Evolutionary conservation across 2,113 vertebrate species (phyloP), one percentile per base, ranked within the genome.

Genomic region (Sebastes schlegelii): DNA sequence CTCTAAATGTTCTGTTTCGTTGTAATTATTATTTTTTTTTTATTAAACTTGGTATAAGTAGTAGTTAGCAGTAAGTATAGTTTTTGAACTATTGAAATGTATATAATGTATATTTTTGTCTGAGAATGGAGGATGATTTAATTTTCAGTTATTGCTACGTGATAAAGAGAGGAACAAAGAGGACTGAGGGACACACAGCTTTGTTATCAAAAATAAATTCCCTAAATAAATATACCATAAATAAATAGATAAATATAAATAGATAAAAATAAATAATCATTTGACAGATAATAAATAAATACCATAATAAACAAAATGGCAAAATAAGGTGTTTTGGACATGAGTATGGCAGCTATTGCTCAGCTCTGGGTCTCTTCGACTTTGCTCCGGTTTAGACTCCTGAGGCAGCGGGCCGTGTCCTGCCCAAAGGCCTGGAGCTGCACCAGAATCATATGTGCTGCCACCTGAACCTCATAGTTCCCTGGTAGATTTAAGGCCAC

Each of bases 371-470:
- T 45, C 17, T 90, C 82, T 4, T 84, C 84, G 2, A 86, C 69
- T 0, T 62, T 58, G 60, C 26, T 60, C 8, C 2, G 49, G 52
- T 83, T 71, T 74, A 94, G 71, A 48, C 43, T 79, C 45, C 85
- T 77, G 12, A 96, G 81, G 82, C 65, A 89, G 14, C 88, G 91
- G 19, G 48, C 74, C 16, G 91, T 4, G 17, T 95, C 90, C 67
- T 80, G 69, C 5, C 74, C 76, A 8, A 95, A 95, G 0, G 68
- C 5, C 74, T 84, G 87, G 8, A 96, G 93, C 80, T 94, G 93
- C 4, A 81, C 73, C 83, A 96, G 91, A 8, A 76, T 80, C 66
- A 95, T 81, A 85, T 96, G 95, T 0, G 89, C 62, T 2, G 94
- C 93, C 78, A 95, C 93, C 86, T 94, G 88, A 1, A 94, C 82